Base-by-base conservation (phyloP, 2,113 vertebrate genomes). In the Martes martes region DNA sequence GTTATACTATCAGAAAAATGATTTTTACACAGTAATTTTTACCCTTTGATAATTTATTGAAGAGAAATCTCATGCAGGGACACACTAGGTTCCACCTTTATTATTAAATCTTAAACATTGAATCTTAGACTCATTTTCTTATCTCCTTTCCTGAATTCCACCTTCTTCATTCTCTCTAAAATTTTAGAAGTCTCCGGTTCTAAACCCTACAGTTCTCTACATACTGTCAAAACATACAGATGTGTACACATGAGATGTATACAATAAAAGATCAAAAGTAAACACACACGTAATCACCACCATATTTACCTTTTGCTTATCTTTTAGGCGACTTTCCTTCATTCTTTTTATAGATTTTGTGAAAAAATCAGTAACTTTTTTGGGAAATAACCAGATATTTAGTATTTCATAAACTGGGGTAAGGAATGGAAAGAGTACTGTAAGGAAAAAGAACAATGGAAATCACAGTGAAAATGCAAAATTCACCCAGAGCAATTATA, bases 381-480 rank as follows among this genome's bases (percentile, higher is more conserved):
- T 94, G 80, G 96, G 87, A 92, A 98, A 97, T 0, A 90, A 0
- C 26, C 9, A 80, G n/a, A 98, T 71, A 65, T 76, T 84, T 80
- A 97, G 18, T n/a, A n/a, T 69, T 50, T 97, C 95, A 59, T 71
- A 81, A 45, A 97, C 0, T 59, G 96, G 87, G 1, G 0, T 71
- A 33, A 98, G 88, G 28, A 97, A 97, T 81, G 98, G 97, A 33
- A 97, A 97, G 7, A 98, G 6, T 3, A 6, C 98, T 98, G 9
- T 19, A 95, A 24, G 1, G 8, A 52, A 47, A 71, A 78, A 78
- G 74, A 74, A 23, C 39, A 94, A 95, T 45, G 76, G n/a, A 87
- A 80, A 85, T 4, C 16, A 33, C 19, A 8, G 19, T 94, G 8
- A 92, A 96, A 84, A 83, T 14, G 31, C 23, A 61, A 61, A 61